Evolutionary conservation across 2,888 invertebrate genomes (phyloP), one percentile per base, ranked within the genome.

Genomic region (Drosophila rellima): DNA sequence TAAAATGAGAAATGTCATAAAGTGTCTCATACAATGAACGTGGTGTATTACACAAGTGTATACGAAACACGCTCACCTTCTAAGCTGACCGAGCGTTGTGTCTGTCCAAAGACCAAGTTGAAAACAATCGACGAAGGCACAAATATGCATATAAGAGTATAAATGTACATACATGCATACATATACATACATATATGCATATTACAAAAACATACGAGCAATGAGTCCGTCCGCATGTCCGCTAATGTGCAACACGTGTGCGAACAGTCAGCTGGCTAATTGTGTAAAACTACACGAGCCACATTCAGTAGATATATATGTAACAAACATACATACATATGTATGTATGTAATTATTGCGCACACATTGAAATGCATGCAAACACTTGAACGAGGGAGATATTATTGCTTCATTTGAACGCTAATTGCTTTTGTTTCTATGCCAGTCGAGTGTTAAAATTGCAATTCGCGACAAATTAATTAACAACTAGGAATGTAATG

Each of bases 211-310:
- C 23, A 11, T 18, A 7, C 39, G 44, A 37, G 40, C 59, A 45
- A 26, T 42, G 18, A 39, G 18, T 56, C 15, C 51, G 23, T 51
- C 15, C 47, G 42, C 13, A n/a, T 31, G 44, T 26, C 40, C 17
- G 48, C 42, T 80, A 83, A 85, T 85, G 77, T 82, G 70, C 70
- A 82, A 87, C 88, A 82, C 88, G 82, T 85, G 88, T 82, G 37
- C 59, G 23, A 51, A 39, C 57, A 52, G 44, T 51, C 47, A 60
- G 60, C 42, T 66, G 52, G 54, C 57, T 59, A 70, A 74, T 71
- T 74, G 50, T 66, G 45, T 17, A 39, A 50, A 70, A 54, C 44
- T 40, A 65, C 23, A 54, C 59, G 20, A 35, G 17, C 31, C 48
- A 44, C 55, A 44, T 40, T 60, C 40, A 54, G 44, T 35, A n/a